A percentile compares a stretch with the other conserved stretches of the same genome.
phyloP scores from a whole-genome alignment of 2,888 invertebrate species.

The Drosophila kanekoi region DNA sequence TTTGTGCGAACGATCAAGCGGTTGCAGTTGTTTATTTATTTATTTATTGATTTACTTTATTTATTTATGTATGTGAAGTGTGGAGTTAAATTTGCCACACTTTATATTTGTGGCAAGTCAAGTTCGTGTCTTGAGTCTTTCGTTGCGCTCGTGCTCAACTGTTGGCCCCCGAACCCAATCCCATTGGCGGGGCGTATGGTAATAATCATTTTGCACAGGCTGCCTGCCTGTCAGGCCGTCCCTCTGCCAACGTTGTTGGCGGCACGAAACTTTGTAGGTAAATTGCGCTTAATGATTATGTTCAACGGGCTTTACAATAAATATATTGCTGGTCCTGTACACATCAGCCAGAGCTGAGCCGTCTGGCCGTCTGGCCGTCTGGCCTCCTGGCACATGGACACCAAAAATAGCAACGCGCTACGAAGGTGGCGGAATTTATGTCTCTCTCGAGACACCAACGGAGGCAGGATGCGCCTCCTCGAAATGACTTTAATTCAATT shows the following conservation, averaged over 20 bases:
- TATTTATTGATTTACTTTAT: conserved; percentile 69
- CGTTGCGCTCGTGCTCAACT: conserved; percentile 77
- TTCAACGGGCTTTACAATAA: conserved; percentile 75
- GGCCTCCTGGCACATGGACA: conserved; percentile 40
- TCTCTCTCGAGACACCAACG: conserved; percentile 46
- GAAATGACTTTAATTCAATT: conserved; percentile 73
- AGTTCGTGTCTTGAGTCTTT: conserved; percentile 80
- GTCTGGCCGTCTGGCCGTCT: conserved; percentile 16
- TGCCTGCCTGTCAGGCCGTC: conserved; percentile 12
- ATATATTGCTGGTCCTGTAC: conserved; percentile 46
- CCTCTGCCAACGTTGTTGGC: conserved; percentile 55
- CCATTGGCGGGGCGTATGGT: conserved; percentile 65
- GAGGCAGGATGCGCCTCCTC: conserved; percentile 50
- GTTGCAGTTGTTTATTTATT: conserved; percentile 37
- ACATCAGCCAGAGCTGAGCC: conserved; percentile 8
- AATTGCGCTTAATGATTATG: conserved; percentile 81
- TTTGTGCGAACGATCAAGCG: conserved; percentile 27
- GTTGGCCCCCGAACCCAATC: conserved; percentile 40
- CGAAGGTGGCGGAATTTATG: conserved; percentile 72
- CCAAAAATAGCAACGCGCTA: conserved; percentile 56
- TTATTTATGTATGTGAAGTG: conserved; percentile 51
- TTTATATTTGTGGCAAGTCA: conserved; percentile 76
- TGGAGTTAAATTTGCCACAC: conserved; percentile 73
- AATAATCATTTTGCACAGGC: conserved; percentile 76
- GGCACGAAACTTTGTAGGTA: conserved; percentile 79